Percentiles rank a stretch among this genome's conserved stretches.
phyloP scores from a whole-genome alignment of 2,113 vertebrate species.

The Edolisoma coerulescens region DNA sequence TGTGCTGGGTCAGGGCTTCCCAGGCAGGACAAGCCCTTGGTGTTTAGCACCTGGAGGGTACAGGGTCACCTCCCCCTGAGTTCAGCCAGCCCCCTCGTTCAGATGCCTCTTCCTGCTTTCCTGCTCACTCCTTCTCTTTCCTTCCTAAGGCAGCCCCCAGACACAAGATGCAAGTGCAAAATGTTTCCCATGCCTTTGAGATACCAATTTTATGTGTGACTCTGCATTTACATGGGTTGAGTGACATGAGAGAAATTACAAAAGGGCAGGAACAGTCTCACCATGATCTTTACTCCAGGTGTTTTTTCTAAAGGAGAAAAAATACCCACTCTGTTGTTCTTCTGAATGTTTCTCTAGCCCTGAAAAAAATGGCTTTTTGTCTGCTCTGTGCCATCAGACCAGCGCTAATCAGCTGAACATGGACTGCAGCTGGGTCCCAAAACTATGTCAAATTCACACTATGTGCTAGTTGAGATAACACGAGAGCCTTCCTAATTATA shows the following conservation, averaged over 20 bases:
- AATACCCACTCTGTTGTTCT: background rate
- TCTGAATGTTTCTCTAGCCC: background rate
- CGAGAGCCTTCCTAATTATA: rapidly evolving
- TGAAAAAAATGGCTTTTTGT: background rate
- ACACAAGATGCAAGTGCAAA: background rate
- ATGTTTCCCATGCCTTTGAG: background rate
- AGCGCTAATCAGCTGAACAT: background rate
- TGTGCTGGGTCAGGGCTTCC: background rate
- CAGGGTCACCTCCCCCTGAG: background rate
- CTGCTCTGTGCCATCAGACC: background rate
- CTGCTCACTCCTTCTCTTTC: background rate
- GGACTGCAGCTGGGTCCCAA: background rate
- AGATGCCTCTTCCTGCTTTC: background rate
- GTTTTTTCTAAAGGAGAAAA: background rate
- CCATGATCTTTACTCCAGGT: background rate
- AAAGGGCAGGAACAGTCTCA: background rate
- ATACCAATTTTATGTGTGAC: rapidly evolving
- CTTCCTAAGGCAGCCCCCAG: background rate
- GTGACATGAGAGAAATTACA: background rate
- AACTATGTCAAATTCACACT: background rate
- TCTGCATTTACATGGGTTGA: rapidly evolving
- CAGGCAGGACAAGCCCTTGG: background rate
- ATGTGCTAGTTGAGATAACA: background rate
- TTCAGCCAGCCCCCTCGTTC: background rate
- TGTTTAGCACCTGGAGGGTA: background rate